Conservation (phyloP, 2,797 vertebrate genomes). For the Muraenolepis orangiensis region DNA sequence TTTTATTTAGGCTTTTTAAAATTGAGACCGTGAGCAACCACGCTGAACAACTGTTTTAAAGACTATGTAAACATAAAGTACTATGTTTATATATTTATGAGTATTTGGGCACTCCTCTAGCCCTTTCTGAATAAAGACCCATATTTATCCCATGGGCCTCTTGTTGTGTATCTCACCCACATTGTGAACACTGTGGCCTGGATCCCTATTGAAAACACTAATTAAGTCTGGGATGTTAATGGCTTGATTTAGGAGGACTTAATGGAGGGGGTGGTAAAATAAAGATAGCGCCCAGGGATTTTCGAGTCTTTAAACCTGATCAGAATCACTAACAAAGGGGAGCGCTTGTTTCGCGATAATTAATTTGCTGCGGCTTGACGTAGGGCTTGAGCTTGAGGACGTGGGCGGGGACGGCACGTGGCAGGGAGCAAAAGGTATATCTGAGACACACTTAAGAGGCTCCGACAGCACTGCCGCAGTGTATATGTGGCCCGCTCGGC, state of each 20-base stretch:
- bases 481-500: constrained; percentile 3
- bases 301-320: constrained; percentile 20
- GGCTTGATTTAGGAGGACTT: constrained; percentile 39
- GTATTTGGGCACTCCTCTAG: not conserved
- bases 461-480: constrained; percentile 1
- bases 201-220: constrained; percentile 39
- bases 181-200: constrained; percentile 29
- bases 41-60: no score
- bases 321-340: constrained; percentile 27
- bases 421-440: constrained; percentile 8
- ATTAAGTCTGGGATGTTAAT: constrained; percentile 43
- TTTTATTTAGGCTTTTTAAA: not conserved
- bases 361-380: not conserved
- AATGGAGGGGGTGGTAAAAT: constrained; percentile 31
- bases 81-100: not conserved
- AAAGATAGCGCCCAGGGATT: constrained; percentile 25
- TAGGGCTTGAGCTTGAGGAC: not conserved
- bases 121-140: not conserved
- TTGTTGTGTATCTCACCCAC: no score
- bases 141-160: no score
- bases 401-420: constrained; percentile 4
- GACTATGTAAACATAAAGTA: no score
- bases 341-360: constrained; percentile 1
- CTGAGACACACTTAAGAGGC: constrained; percentile 8
- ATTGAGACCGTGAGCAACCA: no score